These are phyloP conservation scores for Phoronis australis DNA, from an alignment of 2,888 invertebrate species.

Conservation along the genomic window DNA sequence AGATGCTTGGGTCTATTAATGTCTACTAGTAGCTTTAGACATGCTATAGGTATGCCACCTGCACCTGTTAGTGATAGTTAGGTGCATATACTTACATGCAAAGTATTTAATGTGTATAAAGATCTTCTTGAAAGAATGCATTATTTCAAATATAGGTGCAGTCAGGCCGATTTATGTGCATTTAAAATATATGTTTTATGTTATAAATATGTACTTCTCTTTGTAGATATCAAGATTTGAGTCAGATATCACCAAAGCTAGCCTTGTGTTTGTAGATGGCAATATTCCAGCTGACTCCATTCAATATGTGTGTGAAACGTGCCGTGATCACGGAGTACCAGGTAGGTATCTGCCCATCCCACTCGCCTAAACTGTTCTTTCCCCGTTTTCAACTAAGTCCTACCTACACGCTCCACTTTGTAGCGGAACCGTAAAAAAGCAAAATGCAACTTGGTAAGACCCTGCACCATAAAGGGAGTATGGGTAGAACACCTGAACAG, in stretches of 20 bases:
- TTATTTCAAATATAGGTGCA: neutral
- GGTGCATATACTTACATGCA: neutral
- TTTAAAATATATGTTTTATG: neutral
- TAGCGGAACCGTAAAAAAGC: too few species aligned
- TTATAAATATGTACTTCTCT: neutral
- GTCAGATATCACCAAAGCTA: conserved; percentile 60
- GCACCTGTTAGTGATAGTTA: too few species aligned
- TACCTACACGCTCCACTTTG: too few species aligned
- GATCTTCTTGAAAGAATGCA: neutral
- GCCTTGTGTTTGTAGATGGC: conserved; percentile 78
- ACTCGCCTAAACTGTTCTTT: too few species aligned
- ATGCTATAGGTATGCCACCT: too few species aligned
- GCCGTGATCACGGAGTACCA: conserved; percentile 30
- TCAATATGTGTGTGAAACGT: conserved; percentile 27
- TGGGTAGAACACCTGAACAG: too few species aligned
- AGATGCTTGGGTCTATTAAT: too few species aligned
- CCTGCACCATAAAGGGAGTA: too few species aligned
- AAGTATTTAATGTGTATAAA: neutral
- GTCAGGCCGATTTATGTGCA: neutral
- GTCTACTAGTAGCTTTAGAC: too few species aligned
- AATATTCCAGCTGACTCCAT: conserved; percentile 71
- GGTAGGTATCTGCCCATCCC: too few species aligned
- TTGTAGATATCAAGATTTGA: conserved; percentile 62
- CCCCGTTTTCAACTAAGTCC: too few species aligned
- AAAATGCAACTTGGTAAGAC: too few species aligned